These are phyloP conservation scores for Bombus cullumanus DNA, from an alignment of 1,140 invertebrate species.

Conservation along the genomic window DNA sequence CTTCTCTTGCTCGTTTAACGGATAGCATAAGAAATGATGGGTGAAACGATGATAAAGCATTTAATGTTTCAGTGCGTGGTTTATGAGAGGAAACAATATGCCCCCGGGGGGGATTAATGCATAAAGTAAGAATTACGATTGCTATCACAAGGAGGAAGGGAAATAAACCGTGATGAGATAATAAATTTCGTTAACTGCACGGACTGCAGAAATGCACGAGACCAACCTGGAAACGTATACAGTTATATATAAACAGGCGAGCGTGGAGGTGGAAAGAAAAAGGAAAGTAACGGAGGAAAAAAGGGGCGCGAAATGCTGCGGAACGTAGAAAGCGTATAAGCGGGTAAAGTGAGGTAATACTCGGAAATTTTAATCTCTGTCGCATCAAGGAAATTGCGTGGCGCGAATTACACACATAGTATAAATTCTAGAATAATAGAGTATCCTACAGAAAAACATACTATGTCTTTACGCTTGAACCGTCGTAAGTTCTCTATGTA, in stretches of 20 bases:
- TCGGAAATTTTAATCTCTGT: slow-evolving; percentile 41
- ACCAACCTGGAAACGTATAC: not conserved
- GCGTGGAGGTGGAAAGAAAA: not conserved
- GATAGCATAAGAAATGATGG: slow-evolving; percentile 9
- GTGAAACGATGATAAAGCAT: slow-evolving; percentile 46
- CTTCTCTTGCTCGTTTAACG: not conserved
- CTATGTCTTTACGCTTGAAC: not conserved
- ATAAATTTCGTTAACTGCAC: slow-evolving; percentile 49
- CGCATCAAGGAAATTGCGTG: slow-evolving; percentile 35
- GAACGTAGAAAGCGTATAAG: slow-evolving; percentile 1
- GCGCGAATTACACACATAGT: slow-evolving; percentile 15
- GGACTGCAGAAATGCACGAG: not conserved
- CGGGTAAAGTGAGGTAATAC: not conserved
- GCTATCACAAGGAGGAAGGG: slow-evolving; percentile 28
- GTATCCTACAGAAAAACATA: no score
- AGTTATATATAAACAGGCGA: not conserved
- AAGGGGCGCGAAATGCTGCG: not conserved
- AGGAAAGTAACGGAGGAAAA: not conserved
- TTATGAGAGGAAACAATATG: slow-evolving; percentile 48
- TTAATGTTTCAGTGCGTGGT: slow-evolving; percentile 43
- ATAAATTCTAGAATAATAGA: slow-evolving; percentile 10
- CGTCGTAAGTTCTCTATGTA: not conserved
- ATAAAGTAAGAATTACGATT: slow-evolving; percentile 54
- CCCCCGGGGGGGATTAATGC: slow-evolving; percentile 32
- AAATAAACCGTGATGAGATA: slow-evolving; percentile 50